These are phyloP conservation scores for Alectura lathami DNA, from an alignment of 2,113 vertebrate species.

Conservation along the genomic window DNA sequence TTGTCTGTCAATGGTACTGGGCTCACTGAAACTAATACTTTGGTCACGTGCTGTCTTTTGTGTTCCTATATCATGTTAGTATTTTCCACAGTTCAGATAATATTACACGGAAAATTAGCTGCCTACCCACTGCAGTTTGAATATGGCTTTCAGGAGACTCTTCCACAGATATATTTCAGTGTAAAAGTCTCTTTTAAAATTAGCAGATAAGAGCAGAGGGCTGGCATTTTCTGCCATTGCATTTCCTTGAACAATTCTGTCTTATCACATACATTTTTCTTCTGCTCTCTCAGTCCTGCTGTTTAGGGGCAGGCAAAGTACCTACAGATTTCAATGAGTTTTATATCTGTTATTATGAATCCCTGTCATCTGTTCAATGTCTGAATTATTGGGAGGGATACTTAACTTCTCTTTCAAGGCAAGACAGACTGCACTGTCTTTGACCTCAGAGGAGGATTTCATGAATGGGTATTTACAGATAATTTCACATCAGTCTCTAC, in stretches of 20 bases:
- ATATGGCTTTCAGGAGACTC: neutral
- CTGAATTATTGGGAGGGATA: neutral
- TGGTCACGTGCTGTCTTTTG: conserved; percentile 24
- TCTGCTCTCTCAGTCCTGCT: neutral
- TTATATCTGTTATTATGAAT: neutral
- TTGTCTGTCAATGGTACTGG: conserved; percentile 4
- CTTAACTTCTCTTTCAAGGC: neutral
- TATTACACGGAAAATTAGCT: conserved; percentile 48
- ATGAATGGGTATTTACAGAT: neutral
- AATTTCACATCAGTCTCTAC: neutral
- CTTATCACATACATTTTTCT: neutral
- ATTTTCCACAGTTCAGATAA: conserved; percentile 16
- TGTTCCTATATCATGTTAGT: neutral
- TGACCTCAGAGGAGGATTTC: neutral
- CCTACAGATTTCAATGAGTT: neutral
- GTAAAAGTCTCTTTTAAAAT: conserved; percentile 34
- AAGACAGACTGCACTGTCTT: neutral
- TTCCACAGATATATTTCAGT: neutral
- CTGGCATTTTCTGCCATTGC: neutral
- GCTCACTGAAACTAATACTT: conserved; percentile 45
- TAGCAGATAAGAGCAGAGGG: neutral
- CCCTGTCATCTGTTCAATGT: neutral
- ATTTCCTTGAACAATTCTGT: neutral
- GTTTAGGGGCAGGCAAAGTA: neutral
- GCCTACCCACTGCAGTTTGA: neutral